Base-by-base conservation (phyloP, 2,888 invertebrate species). In the Iselma pallidipennis region DNA sequence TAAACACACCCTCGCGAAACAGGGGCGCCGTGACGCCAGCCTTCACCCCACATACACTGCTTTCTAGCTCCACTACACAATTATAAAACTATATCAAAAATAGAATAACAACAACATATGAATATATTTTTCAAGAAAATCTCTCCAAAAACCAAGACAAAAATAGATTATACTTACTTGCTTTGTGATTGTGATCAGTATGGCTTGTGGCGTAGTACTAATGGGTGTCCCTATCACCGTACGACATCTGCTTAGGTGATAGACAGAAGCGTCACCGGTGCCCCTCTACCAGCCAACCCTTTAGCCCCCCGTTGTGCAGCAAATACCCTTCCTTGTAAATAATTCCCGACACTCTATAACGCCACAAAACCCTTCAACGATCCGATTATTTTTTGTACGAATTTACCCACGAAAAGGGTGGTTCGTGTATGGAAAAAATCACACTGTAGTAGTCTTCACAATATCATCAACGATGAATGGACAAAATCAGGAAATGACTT, bases 311-410 rank as follows among this genome's bases (percentile, higher is more conserved):
- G 68, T 68, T 69, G 71, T 59, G 71, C 66, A 63, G 14, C 10
- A 19, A 7, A 19, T 26, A 23, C 53, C 59, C 69, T 72, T 67
- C 72, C 69, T n/a, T 71, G 71, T 75, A 79, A 77, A 79, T 79
- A 79, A 78, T 76, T 73, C 76, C 75, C 72, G 76, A 80, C 79
- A 80, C 81, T 80, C 80, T 74, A 80, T 79, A 77, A 76, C 75
- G 78, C 81, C 81, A 68, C 81, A 81, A 76, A 80, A 76, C 79
- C 80, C 78, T 78, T 78, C 74, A 73, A 66, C 73, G 76, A 81
- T 80, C 80, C 79, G 80, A 81, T 81, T 81, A 81, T 80, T 80
- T 80, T 80, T 80, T 79, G 76, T 77, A 72, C 74, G 75, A 76
- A 75, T 76, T 71, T 74, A 73, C 74, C 75, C 77, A 74, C 72